Conservation (phyloP, 2,113 vertebrate genomes). For the Sturnus vulgaris region DNA sequence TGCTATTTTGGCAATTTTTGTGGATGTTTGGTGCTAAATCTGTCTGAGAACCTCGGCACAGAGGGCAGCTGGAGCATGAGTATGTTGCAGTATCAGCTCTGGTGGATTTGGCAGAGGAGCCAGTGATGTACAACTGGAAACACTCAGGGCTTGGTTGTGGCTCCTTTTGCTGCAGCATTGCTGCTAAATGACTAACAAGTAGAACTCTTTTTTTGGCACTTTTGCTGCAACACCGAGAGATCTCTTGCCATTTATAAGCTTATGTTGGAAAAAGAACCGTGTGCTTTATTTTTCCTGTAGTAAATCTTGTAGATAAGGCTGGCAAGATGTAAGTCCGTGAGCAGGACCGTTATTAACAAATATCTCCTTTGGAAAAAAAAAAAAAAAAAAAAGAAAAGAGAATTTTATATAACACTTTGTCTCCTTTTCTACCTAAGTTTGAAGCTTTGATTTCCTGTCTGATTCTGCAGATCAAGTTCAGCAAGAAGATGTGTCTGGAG, state of each 20-base stretch:
- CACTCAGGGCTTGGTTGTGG: not conserved
- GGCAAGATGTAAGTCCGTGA: not conserved
- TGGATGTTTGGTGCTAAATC: not conserved
- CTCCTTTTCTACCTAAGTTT: not conserved
- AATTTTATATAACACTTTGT: not conserved
- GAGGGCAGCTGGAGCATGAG: not conserved
- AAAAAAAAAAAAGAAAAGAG: not conserved
- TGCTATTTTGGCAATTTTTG: rapidly evolving
- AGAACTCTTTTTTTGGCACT: not conserved
- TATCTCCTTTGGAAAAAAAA: not conserved
- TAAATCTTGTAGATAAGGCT: constrained; percentile 10
- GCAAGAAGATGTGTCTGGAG: constrained; percentile 86
- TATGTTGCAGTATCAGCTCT: not conserved
- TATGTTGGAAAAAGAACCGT: not conserved
- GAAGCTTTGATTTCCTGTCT: not conserved
- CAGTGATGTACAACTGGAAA: not conserved
- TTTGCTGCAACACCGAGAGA: not conserved
- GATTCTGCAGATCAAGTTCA: constrained; percentile 73
- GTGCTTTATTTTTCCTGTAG: not conserved
- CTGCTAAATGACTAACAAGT: not conserved
- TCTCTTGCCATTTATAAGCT: constrained; percentile 16
- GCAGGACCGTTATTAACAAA: not conserved
- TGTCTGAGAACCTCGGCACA: rapidly evolving
- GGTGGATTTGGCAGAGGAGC: not conserved
- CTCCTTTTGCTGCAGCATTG: not conserved